phyloP scores from a whole-genome alignment of 2,113 vertebrate species.

The Pica pica region DNA sequence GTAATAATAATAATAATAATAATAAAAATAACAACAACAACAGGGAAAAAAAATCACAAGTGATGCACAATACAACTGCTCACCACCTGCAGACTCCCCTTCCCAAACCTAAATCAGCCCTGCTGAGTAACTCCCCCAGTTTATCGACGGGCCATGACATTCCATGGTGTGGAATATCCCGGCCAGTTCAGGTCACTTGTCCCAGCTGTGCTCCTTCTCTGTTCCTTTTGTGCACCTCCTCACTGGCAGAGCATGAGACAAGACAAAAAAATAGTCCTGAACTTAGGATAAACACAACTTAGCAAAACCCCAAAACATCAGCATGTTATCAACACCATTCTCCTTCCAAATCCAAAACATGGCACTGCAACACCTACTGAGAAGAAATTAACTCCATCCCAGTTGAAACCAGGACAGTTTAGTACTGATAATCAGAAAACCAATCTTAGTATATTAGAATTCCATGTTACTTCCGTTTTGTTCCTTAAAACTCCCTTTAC shows the following conservation, averaged over 20 bases:
- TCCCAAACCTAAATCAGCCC: neutral
- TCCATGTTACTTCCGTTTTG: neutral
- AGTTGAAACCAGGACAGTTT: neutral
- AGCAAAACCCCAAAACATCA: neutral
- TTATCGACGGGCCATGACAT: neutral
- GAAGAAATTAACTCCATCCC: neutral
- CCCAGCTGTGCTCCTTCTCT: neutral
- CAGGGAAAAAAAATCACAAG: neutral
- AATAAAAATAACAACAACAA: neutral
- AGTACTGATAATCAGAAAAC: neutral
- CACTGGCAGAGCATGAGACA: neutral
- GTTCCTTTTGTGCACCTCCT: neutral
- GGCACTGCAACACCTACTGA: neutral
- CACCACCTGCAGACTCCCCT: neutral
- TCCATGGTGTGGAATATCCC: neutral
- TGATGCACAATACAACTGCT: neutral
- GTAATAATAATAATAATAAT: fast-evolving
- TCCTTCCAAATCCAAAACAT: neutral
- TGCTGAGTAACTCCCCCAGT: neutral
- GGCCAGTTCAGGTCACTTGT: neutral
- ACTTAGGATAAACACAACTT: neutral
- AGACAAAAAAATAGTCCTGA: neutral
- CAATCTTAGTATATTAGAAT: neutral
- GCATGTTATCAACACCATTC: neutral
- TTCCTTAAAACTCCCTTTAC: neutral